A percentile compares a stretch with the other conserved stretches of the same genome.
These are phyloP conservation scores for Brachionus calyciflorus DNA, from an alignment of 1,140 invertebrate species.

Conservation along the genomic window DNA sequence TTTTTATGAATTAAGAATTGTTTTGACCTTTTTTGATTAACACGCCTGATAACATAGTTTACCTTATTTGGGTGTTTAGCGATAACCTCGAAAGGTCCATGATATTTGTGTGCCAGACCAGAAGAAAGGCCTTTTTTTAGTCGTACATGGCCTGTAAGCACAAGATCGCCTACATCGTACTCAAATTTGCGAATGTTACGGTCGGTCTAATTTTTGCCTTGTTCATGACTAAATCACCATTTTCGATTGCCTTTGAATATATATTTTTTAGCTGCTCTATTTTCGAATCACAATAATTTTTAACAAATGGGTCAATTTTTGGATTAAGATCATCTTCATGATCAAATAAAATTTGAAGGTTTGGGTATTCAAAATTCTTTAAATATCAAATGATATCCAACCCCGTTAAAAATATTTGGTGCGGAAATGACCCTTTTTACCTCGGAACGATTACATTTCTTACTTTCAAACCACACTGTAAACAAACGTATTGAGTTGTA, in stretches of 20 bases:
- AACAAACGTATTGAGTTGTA: background rate
- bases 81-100: background rate
- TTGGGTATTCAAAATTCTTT: background rate
- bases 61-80: background rate
- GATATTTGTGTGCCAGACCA: background rate
- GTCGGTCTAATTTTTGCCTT: too few species aligned
- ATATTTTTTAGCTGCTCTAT: background rate
- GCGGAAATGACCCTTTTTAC: background rate
- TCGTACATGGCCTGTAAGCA: too few species aligned
- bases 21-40: background rate
- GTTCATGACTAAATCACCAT: too few species aligned
- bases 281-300: slow-evolving; percentile 2
- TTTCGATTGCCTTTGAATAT: background rate
- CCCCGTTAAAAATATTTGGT: background rate
- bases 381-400: background rate
- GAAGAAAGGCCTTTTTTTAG: too few species aligned
- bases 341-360: background rate
- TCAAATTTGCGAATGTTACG: too few species aligned
- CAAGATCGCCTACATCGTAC: too few species aligned
- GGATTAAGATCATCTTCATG: background rate
- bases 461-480: background rate
- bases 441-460: background rate
- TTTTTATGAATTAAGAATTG: background rate
- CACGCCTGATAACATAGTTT: background rate
- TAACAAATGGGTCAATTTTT: background rate